A percentile compares a stretch with the other conserved stretches of the same genome.
Conservation (phyloP, 2,797 vertebrate species). For the Hipposideros larvatus region DNA sequence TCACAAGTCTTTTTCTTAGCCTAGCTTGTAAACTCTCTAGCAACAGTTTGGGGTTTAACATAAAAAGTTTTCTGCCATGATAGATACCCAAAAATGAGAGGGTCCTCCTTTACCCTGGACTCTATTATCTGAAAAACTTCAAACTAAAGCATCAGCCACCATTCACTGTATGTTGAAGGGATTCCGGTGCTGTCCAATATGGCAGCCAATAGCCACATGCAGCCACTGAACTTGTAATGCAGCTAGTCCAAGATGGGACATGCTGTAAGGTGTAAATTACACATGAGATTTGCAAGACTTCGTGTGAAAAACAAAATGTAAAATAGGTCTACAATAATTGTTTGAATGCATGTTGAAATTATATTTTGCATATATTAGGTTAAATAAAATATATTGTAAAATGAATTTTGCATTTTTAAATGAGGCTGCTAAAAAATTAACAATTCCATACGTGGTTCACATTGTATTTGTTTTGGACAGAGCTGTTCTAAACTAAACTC, state of each 20-base stretch:
- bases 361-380: constrained; percentile 40
- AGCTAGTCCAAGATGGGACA: neutral
- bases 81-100: neutral
- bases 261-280: neutral
- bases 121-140: neutral
- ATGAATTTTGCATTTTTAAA: neutral
- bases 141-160: neutral
- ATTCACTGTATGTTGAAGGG: neutral
- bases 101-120: neutral
- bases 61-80: neutral
- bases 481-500: neutral
- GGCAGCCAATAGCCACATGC: neutral
- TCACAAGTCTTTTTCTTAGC: neutral
- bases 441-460: neutral
- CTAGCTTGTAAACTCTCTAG: neutral
- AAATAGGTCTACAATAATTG: neutral
- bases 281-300: neutral
- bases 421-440: neutral
- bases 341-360: constrained; percentile 16
- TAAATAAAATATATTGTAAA: constrained; percentile 43
- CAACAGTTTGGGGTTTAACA: neutral
- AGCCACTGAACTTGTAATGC: neutral
- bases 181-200: neutral
- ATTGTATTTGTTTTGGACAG: neutral
- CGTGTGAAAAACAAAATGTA: neutral